These are phyloP conservation scores for Cataglyphis rosenhaueri DNA, from an alignment of 2,888 invertebrate genomes.

Conservation along the genomic window DNA sequence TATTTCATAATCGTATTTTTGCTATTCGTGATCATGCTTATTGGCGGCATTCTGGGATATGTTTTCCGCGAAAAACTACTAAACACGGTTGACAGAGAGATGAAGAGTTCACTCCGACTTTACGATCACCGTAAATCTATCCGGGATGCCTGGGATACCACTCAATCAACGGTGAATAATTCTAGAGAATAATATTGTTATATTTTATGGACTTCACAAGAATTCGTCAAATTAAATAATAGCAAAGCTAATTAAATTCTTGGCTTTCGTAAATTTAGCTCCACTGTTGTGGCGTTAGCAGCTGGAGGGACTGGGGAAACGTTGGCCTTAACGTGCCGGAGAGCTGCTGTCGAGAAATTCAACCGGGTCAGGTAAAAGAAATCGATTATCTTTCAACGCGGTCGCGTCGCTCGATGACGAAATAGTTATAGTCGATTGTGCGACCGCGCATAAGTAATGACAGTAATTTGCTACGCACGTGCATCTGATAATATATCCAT, in stretches of 20 bases:
- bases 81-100: constrained; percentile 91
- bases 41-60: constrained; percentile 96
- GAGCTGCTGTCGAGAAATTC: constrained; percentile 90
- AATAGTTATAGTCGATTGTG: constrained; percentile 32
- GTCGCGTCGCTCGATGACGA: constrained; percentile 33
- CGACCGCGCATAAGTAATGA: constrained; percentile 38
- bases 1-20: constrained; percentile 95
- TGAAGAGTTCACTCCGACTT: constrained; percentile 91
- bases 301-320: constrained; percentile 91
- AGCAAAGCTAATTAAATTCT: constrained; percentile 42
- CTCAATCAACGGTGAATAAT: constrained; percentile 89
- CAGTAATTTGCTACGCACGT: constrained; percentile 50
- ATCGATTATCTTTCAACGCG: constrained; percentile 60
- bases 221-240: neutral
- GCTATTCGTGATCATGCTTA: constrained; percentile 95
- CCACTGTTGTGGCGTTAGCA: constrained; percentile 94
- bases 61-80: constrained; percentile 95
- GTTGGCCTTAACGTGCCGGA: constrained; percentile 88
- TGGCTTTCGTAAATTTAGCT: constrained; percentile 86
- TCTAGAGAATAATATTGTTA: neutral
- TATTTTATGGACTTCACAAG: neutral
- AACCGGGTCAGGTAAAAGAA: constrained; percentile 86
- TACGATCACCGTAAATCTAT: constrained; percentile 91
- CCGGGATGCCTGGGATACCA: constrained; percentile 94
- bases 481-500: neutral